A percentile compares a stretch with the other conserved stretches of the same genome.
phyloP scores from a whole-genome alignment of 2,888 invertebrate species.

The Perdita meconis region DNA sequence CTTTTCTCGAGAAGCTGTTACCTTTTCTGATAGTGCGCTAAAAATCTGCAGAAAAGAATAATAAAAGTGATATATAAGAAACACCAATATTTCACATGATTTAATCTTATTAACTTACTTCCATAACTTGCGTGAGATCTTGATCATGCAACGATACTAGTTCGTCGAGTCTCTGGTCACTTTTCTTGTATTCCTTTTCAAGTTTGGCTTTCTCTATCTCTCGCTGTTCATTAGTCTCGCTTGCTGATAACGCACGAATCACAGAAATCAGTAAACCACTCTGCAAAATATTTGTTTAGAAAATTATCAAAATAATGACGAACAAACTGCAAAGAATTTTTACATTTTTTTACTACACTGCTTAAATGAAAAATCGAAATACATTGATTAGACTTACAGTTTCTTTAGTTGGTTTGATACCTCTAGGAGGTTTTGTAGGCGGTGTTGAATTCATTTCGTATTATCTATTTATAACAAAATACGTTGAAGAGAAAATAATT shows the following conservation, averaged over 20 bases:
- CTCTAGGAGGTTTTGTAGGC: slow-evolving; percentile 93
- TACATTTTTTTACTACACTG: not conserved
- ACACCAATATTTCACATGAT: not conserved
- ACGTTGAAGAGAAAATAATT: not conserved
- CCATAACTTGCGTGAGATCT: slow-evolving; percentile 93
- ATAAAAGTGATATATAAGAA: slow-evolving; percentile 81
- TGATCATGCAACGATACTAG: slow-evolving; percentile 94
- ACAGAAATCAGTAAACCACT: slow-evolving; percentile 96
- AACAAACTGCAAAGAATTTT: slow-evolving; percentile 10
- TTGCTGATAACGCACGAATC: slow-evolving; percentile 96
- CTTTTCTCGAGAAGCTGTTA: slow-evolving; percentile 91
- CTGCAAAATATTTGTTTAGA: slow-evolving; percentile 83
- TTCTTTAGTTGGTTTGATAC: slow-evolving; percentile 94
- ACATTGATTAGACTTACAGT: slow-evolving; percentile 86
- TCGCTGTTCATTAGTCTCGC: slow-evolving; percentile 96
- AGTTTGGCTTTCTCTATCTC: slow-evolving; percentile 97
- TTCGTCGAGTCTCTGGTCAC: slow-evolving; percentile 95
- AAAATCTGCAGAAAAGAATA: slow-evolving; percentile 86
- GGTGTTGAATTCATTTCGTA: slow-evolving; percentile 88
- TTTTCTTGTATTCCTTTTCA: slow-evolving; percentile 96
- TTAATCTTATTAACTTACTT: slow-evolving; percentile 82
- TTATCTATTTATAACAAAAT: not conserved
- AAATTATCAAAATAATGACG: not conserved
- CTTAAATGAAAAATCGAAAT: not conserved
- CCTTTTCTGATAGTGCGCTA: slow-evolving; percentile 90